Conservation (phyloP, 53 echinoderm and acorn worm genomes). For the Astropecten irregularis region DNA sequence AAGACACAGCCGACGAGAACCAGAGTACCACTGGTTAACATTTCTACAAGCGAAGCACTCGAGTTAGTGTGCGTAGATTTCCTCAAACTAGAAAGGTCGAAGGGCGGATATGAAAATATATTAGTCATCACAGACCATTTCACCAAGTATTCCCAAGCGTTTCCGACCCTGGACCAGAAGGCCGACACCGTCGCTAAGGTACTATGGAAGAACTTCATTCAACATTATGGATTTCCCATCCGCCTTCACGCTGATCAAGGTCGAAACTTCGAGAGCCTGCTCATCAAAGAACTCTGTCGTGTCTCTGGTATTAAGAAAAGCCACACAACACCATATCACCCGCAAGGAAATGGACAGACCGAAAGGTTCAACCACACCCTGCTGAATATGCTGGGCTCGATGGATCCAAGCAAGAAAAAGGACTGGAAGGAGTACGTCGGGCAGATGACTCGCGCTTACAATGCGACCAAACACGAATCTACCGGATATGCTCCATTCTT, state of each 20-base stretch:
- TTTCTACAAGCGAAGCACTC: conserved; percentile 21
- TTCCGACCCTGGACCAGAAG: conserved; percentile 38
- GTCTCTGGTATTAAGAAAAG: conserved; percentile 45
- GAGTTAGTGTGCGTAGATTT: conserved; percentile 64
- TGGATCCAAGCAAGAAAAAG: not conserved
- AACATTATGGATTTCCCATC: conserved; percentile 32
- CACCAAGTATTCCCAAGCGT: conserved; percentile 37
- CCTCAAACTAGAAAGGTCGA: conserved; percentile 27
- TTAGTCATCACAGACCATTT: conserved; percentile 47
- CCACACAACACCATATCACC: conserved; percentile 15
- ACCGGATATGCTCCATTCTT: conserved; percentile 14
- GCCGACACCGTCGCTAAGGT: conserved; percentile 36
- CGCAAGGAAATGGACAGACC: conserved; percentile 15
- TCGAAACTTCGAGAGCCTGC: conserved; percentile 4
- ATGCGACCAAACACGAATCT: conserved; percentile 1
- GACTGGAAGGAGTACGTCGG: not conserved
- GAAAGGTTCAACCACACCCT: conserved; percentile 24
- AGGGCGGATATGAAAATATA: not conserved
- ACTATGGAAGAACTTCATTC: conserved; percentile 31
- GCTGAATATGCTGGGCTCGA: conserved; percentile 17
- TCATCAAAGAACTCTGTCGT: conserved; percentile 27
- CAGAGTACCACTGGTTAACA: conserved; percentile 52
- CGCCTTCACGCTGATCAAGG: conserved; percentile 55
- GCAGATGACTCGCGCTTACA: conserved; percentile 10
- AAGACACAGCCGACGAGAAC: conserved; percentile 23